Evolutionary conservation across 2,113 vertebrate species (phyloP), one percentile per base, ranked within the genome.

Genomic region (Ciconia boyciana): DNA sequence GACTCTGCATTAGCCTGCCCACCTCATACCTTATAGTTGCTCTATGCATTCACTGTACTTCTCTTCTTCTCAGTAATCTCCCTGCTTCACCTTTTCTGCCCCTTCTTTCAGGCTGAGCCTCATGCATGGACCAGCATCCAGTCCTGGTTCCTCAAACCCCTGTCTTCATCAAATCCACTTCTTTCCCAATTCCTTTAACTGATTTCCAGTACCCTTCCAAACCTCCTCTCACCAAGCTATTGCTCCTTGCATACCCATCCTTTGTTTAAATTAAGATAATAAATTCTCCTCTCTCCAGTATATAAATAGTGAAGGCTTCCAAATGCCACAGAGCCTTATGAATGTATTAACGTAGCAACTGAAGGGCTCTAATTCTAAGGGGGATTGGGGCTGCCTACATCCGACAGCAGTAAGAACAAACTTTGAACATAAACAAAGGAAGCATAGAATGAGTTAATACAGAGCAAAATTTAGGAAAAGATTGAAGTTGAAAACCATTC

Each of bases 181-280:
- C 34, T 52, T 91, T 18, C 70, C n/a, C 44, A 69, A 46, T 39
- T 82, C 39, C 64, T 69, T n/a, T 49, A 84, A 79, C 52, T 9
- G 11, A 79, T 84, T 79, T 13, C 72, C 72, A 84, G 41, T 13
- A 81, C 61, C 86, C 15, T 87, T 72, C 70, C 58, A 83, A 82
- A 95, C 84, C 34, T 95, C 46, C 83, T 76, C 91, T 89, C 36
- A 77, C 70, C 61, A 92, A 97, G 66, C 52, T 57, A 72, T n/a
- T 66, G 69, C 44, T 87, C 54, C 74, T 87, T 83, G 16, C 36
- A 16, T 16, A 89, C 72, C 66, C n/a, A 55, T 46, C 41, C 64
- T 72, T 69, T 9, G 1, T 57, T 82, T 83, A 70, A 52, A 54
- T 51, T 43, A 64, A 70, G 21, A 44, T 14, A 58, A 1, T 31